Base-by-base conservation (phyloP, 2,797 vertebrate species). In the Pempheris klunzingeri region DNA sequence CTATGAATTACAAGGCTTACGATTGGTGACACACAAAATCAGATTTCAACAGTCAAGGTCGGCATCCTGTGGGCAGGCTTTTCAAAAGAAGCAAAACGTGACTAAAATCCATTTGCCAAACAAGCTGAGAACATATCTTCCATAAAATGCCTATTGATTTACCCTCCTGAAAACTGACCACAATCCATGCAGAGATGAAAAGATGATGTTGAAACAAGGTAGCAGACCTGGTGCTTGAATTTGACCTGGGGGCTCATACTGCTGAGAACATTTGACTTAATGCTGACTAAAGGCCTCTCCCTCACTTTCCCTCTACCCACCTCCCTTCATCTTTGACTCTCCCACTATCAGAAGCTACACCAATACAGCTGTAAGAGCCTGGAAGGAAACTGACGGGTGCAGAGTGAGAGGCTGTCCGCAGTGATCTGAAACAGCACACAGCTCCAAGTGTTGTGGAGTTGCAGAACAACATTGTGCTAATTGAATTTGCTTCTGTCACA, bases 131-230 rank as follows among this genome's bases (percentile, higher is more conserved):
- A 71, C 53, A 60, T 79, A 82, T 83, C 61, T 69, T 77, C 64
- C 62, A 62, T 74, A 77, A 86, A 89, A 87, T 80, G 47, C 17
- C n/a, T 66, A 90, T 92, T 18, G 85, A 91, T 89, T 81, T 74
- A 64, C 61, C 80, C 60, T 63, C 77, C 57, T 67, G 71, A 81
- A 79, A 61, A 64, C 26, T 50, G 67, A 79, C 78, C 74, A 57
- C 57, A 77, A 89, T 80, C 85, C 81, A 82, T 52, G 61, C 63
- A 62, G 49, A 65, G 80, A 80, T 77, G 64, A 90, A 78, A 87
- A 70, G 59, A 68, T 58, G 59, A 65, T 77, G 71, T 81, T 79
- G 54, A 84, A 82, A 85, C 24, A 41, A 57, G 50, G 77, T 61
- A 57, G 69, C 5, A 22, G 60, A 86, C 84, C 62, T 79, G 66